Evolutionary conservation across 2,113 vertebrate genomes (phyloP), one percentile per base, ranked within the genome.

Genomic region (Pelecanoides urinatrix): DNA sequence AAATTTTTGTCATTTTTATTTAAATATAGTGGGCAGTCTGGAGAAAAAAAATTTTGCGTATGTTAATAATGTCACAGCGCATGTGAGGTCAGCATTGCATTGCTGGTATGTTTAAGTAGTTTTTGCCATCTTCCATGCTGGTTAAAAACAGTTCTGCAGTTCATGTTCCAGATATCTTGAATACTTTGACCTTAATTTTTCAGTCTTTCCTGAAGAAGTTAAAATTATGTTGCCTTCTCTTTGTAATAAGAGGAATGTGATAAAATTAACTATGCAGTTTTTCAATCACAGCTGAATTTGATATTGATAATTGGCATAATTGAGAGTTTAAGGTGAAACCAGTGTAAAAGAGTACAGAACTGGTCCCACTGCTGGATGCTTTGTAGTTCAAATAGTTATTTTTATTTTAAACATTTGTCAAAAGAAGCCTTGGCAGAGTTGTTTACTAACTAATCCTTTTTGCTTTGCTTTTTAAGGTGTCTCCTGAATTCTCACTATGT

Each of bases 401-500:
- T 94, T 23, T 67, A 22, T 74, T 93, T 92, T 58, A 92, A 95
- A 50, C 6, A 9, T 45, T n/a, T 86, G 68, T 74, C 38, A 45
- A 17, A 87, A 88, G 47, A 40, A 86, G 40, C n/a, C 25, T 68
- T 90, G 53, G 34, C 23, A 29, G 58, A 52, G 38, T 26, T 85
- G 49, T 79, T 71, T 20, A 61, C 44, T 87, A 14, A 91, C 32
- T 61, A 16, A 55, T 42, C 26, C 30, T 72, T 76, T 88, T 53
- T 74, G 16, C 73, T 81, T 95, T 96, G 34, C 80, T 73, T 97
- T 98, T 95, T 34, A 90, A 98, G 98, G 97, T 98, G 98, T 97
- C 50, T 96, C 89, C 97, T 96, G 97, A 97, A 91, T 93, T 84
- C 95, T 99, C 99, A 99, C 98, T 95, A 99, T 99, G 99, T 99